Evolutionary conservation across 2,797 vertebrate species (phyloP), one percentile per base, ranked within the genome.

Genomic region (Cottoperca gobio): DNA sequence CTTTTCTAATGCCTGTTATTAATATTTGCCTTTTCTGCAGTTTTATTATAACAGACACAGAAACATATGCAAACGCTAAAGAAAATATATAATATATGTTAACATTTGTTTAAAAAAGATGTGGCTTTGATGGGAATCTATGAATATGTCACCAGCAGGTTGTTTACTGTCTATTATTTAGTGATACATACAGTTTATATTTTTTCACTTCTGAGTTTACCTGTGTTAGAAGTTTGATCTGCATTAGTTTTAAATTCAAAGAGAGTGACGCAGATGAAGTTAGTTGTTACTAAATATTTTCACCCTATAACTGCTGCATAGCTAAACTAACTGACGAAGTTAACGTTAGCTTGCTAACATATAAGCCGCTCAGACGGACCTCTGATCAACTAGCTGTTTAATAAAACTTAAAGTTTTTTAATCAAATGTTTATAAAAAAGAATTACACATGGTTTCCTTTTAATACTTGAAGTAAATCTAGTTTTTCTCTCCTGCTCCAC

Each of bases 51-150:
- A 83, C 88, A 88, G 73, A 86, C 45, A 82, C 55, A 73, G 67
- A 85, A 88, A 83, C 87, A 90, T 92, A 93, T 90, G 91, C 88
- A 92, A 91, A 62, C 66, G 67, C 59, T 78, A 37, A 76, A 77
- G 78, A 82, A 86, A 84, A 83, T 46, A 62, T 54, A 14, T 53
- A 68, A 55, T 70, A 59, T 50, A 24, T 75, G 68, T 80, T 40
- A 31, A 53, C 4, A 61, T 55, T 73, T 72, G 68, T 21, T 54
- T 7, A 49, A 57, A 64, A 80, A 70, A 68, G 24, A 35, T 11
- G 43, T 84, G 69, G 65, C 71, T 70, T 79, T 35, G 43, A 55
- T 89, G 85, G 85, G 78, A 83, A 72, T 84, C 46, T 79, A 76
- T 79, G 66, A 85, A 82, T 73, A 49, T 80, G 66, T 72, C 70